Evolutionary conservation across 1,140 invertebrate genomes (phyloP), one percentile per base, ranked within the genome.

Genomic region (Drosophila grimshawi): DNA sequence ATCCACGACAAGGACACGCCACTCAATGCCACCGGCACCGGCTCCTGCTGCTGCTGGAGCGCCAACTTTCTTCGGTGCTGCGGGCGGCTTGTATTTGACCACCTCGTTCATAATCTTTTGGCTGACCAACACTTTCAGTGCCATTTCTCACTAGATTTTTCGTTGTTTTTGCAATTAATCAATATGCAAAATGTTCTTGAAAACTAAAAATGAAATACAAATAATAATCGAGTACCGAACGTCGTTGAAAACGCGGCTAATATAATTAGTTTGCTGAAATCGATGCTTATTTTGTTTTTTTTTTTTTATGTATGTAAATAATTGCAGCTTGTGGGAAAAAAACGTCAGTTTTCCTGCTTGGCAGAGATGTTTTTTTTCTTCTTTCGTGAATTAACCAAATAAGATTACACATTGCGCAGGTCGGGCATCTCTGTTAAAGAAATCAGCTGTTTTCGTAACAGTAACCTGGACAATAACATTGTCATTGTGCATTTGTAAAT

Each of bases 1-100:
- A 93, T 99, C 99, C 30, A 99, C 98, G 41, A 99, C 96, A n/a
- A 99, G 93, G 19, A 99, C 98, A 64, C 99, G 95, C 99, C 99
- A 99, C 94, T 99, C 98, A 53, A 97, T 95, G 0, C 93, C 94
- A 46, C 93, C 93, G 3, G 93, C 82, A 5, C 91, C 86, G 51
- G 86, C 90, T 10, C 90, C 89, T 8, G 86, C 72, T 32, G 86
- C 68, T 11, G 82, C 70, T 68, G 94, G 93, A 43, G 81, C 72
- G 30, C 65, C 68, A 64, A 92, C 95, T 86, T 95, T 95, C 72
- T 97, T 97, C 93, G 98, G 98, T 71, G 94, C 75, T 35, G 39
- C 39, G 10, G 92, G 94, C 63, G 94, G 94, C 93, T 97, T 98
- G 62, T 97, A 96, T 88, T 96, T 96, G 76, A 99, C 98, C 68